phyloP scores from a whole-genome alignment of 2,888 invertebrate genomes.

The Drosophila dives region DNA sequence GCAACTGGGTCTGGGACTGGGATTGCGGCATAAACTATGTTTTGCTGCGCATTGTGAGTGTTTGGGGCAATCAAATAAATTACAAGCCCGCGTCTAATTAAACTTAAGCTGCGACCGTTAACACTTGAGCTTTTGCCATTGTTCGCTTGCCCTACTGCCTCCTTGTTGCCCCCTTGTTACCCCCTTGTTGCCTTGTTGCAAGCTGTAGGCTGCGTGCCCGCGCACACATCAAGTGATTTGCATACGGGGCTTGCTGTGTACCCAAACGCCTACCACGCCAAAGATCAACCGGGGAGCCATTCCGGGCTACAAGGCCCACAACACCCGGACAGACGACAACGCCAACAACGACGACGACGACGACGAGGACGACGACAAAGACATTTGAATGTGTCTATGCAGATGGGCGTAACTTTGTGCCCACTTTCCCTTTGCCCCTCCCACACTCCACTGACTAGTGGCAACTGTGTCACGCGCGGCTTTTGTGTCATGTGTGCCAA shows the following conservation, averaged over 20 bases:
- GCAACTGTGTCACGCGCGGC: constrained; percentile 73
- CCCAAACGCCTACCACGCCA: constrained; percentile 65
- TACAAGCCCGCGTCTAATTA: constrained; percentile 83
- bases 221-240: constrained; percentile 68
- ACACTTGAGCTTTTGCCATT: constrained; percentile 70
- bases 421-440: not conserved
- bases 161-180: constrained; percentile 4
- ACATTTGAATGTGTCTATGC: constrained; percentile 65
- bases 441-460: constrained; percentile 29
- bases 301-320: constrained; percentile 28
- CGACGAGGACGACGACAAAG: constrained; percentile 3
- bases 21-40: constrained; percentile 21
- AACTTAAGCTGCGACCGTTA: constrained; percentile 83
- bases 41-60: constrained; percentile 17
- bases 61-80: constrained; percentile 79
- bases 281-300: constrained; percentile 78
- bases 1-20: constrained; percentile 5
- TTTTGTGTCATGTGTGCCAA: constrained; percentile 75
- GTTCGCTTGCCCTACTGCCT: constrained; percentile 26
- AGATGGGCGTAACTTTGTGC: constrained; percentile 62
- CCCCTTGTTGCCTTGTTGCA: constrained; percentile 14
- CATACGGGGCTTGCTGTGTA: constrained; percentile 62
- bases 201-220: constrained; percentile 39
- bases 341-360: constrained; percentile 19
- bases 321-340: constrained; percentile 17